These are phyloP conservation scores for Podilymbus podiceps DNA, from an alignment of 2,113 vertebrate genomes.

Conservation along the genomic window DNA sequence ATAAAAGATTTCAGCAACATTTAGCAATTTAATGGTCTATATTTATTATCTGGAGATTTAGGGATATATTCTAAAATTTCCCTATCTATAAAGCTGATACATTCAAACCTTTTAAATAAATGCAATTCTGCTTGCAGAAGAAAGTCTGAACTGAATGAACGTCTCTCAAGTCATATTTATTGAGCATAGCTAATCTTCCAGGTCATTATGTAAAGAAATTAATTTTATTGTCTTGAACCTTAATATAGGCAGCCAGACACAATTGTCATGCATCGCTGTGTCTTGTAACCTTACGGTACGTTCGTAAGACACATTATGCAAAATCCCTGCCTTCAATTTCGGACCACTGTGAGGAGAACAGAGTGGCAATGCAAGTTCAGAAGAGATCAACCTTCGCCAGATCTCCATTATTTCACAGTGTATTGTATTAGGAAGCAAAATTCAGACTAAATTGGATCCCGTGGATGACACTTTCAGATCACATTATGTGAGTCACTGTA, in stretches of 20 bases:
- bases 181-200: slow-evolving; percentile 18
- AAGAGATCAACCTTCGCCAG: background rate
- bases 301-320: background rate
- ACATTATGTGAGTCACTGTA: background rate
- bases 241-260: background rate
- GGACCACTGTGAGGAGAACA: background rate
- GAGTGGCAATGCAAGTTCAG: background rate
- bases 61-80: background rate
- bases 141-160: background rate
- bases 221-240: slow-evolving; percentile 15
- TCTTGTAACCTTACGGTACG: background rate
- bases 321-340: background rate
- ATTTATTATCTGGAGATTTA: background rate
- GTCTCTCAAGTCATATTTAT: background rate
- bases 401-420: background rate
- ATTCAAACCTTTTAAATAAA: background rate
- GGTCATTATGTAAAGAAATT: slow-evolving; percentile 7
- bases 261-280: background rate
- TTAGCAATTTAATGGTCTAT: slow-evolving; percentile 19
- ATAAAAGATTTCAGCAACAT: slow-evolving; percentile 1
- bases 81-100: background rate
- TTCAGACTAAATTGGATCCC: background rate
- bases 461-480: background rate
- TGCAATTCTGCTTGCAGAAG: background rate
- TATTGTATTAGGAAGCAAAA: background rate